phyloP scores from a whole-genome alignment of 1,140 invertebrate species.

The Plodia interpunctella region DNA sequence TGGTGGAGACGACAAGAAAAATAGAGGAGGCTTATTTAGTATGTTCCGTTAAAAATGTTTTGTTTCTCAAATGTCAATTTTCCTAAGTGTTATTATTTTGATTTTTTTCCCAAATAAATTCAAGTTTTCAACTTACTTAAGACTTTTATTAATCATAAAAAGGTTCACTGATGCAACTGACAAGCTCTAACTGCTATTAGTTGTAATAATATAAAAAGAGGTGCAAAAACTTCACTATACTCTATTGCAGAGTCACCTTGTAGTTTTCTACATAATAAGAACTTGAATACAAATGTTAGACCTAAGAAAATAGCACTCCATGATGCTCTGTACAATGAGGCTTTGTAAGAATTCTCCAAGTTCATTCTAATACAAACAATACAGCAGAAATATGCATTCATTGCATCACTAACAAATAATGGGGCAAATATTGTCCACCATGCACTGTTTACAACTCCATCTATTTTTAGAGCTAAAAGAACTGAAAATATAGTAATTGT shows the following conservation, averaged over 20 bases:
- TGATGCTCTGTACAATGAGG: slow-evolving; percentile 86
- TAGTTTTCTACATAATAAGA: slow-evolving; percentile 93
- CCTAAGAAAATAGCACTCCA: slow-evolving; percentile 92
- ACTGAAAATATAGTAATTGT: slow-evolving; percentile 91
- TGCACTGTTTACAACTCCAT: slow-evolving; percentile 80
- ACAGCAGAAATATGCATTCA: slow-evolving; percentile 95
- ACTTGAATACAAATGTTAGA: slow-evolving; percentile 94
- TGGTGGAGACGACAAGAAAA: slow-evolving; percentile 49
- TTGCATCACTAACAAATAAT: slow-evolving; percentile 92
- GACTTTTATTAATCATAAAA: slow-evolving; percentile 12
- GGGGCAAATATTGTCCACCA: slow-evolving; percentile 94
- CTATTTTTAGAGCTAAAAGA: slow-evolving; percentile 86
- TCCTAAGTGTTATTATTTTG: too few species aligned
- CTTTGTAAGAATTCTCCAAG: slow-evolving; percentile 87
- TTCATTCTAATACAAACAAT: slow-evolving; percentile 96
- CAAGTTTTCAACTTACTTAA: background rate
- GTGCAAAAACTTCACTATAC: slow-evolving; percentile 94
- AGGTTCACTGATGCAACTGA: slow-evolving; percentile 82
- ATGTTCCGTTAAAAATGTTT: slow-evolving; percentile 46
- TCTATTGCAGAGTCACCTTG: slow-evolving; percentile 87
- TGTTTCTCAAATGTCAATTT: background rate
- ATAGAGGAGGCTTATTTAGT: slow-evolving; percentile 56
- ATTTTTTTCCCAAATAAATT: background rate
- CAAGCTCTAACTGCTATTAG: slow-evolving; percentile 94
- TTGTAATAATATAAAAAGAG: slow-evolving; percentile 93